phyloP scores from a whole-genome alignment of 1,140 invertebrate species.

The Bombus cullumanus region DNA sequence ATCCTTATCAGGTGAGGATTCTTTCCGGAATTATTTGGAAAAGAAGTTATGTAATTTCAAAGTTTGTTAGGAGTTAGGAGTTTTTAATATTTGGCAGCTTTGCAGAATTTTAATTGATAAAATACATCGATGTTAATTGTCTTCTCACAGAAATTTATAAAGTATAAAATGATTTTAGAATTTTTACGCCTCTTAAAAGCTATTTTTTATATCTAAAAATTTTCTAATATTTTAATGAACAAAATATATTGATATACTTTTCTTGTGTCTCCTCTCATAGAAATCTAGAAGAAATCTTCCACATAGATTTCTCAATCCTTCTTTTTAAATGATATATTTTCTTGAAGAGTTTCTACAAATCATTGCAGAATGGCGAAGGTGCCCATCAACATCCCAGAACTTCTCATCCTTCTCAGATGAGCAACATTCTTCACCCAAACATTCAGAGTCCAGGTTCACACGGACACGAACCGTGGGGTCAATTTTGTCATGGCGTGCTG shows the following conservation, averaged over 20 bases:
- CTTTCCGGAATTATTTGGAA: background rate
- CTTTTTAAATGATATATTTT: background rate
- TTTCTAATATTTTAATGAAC: too few relatives aligned
- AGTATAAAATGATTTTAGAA: too few relatives aligned
- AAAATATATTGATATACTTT: too few relatives aligned
- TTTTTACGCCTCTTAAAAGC: too few relatives aligned
- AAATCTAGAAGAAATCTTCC: too few relatives aligned
- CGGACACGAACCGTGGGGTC: conserved; percentile 74
- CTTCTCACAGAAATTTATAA: too few relatives aligned
- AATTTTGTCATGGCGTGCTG: conserved; percentile 78
- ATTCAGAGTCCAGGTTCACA: conserved; percentile 73
- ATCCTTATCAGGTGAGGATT: conserved; percentile 79
- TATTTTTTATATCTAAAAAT: too few relatives aligned
- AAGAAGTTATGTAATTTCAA: background rate
- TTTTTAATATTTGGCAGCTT: background rate
- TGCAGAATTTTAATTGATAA: background rate
- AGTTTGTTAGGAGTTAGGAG: background rate
- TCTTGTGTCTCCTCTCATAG: too few relatives aligned
- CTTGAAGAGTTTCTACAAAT: background rate
- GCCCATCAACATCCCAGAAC: conserved; percentile 74
- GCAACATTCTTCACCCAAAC: conserved; percentile 74
- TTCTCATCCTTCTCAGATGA: conserved; percentile 64
- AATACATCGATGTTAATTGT: background rate
- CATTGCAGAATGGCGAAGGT: conserved; percentile 71
- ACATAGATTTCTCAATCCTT: background rate